Evolutionary conservation across 2,888 invertebrate genomes (phyloP).

Genomic region (Schrankia costaestrigalis): DNA sequence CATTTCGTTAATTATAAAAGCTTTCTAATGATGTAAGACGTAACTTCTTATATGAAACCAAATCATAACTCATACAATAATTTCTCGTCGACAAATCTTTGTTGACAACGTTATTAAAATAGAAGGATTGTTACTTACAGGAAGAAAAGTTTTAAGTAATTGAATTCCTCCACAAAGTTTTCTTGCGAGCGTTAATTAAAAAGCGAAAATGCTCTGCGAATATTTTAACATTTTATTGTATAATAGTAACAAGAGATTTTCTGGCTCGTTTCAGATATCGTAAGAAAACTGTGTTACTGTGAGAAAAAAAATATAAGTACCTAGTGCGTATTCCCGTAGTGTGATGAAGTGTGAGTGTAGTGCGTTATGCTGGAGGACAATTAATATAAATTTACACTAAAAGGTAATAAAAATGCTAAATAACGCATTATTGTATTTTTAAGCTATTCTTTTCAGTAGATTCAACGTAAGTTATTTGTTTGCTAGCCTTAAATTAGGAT

Average conservation of each 20-base stretch:
- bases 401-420: conserved; percentile 46
- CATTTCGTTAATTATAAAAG: too few relatives aligned
- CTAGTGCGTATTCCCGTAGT: conserved; percentile 36
- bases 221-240: conserved; percentile 13
- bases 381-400: conserved; percentile 44
- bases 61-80: conserved; percentile 9
- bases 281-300: conserved; percentile 37
- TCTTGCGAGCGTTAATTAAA: conserved; percentile 21
- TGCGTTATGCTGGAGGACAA: conserved; percentile 43
- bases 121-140: conserved; percentile 24
- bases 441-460: conserved; percentile 17
- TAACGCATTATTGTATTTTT: conserved; percentile 6
- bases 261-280: conserved; percentile 66
- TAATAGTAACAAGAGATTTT: conserved; percentile 43
- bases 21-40: too few relatives aligned
- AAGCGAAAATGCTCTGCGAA: conserved; percentile 34
- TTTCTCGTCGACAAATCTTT: conserved; percentile 10
- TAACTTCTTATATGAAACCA: conserved; percentile 7
- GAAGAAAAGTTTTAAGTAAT: conserved; percentile 12
- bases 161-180: conserved; percentile 13
- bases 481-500: too few relatives aligned
- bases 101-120: conserved; percentile 24
- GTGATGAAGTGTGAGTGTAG: conserved; percentile 55
- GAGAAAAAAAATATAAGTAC: conserved; percentile 21
- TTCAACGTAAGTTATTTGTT: conserved; percentile 9